These are phyloP conservation scores for Darevskia nairensis DNA, from an alignment of 2,797 vertebrate genomes.

Conservation along the genomic window DNA sequence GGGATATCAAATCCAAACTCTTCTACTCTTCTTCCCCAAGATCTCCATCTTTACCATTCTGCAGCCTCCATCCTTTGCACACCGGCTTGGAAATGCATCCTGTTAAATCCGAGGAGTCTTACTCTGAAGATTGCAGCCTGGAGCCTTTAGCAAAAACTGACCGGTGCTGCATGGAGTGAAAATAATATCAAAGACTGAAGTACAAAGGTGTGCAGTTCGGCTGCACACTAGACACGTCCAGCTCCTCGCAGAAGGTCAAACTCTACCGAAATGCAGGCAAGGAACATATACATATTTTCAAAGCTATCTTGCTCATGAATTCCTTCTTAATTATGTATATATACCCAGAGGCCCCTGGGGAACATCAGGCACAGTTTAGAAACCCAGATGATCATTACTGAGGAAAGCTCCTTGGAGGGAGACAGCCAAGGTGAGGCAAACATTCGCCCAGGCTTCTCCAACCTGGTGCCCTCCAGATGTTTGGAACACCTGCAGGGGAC, in stretches of 20 bases:
- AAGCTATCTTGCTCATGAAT: constrained; percentile 18
- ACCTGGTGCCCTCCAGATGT: background rate
- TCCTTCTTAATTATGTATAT: constrained; percentile 35
- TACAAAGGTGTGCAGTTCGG: background rate
- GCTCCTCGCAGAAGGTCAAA: constrained; percentile 12
- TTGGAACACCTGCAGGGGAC: too few relatives aligned
- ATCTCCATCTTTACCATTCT: background rate
- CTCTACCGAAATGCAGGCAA: background rate
- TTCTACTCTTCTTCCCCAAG: too few relatives aligned
- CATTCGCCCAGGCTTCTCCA: background rate
- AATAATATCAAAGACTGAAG: background rate
- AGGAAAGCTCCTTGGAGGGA: constrained; percentile 3
- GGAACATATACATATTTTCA: background rate
- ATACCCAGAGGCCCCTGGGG: background rate
- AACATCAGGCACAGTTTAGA: background rate
- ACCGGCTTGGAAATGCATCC: background rate
- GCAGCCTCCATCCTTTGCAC: background rate
- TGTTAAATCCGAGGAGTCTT: background rate
- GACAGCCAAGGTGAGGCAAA: background rate
- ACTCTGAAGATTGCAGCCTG: background rate
- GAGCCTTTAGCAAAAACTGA: too few relatives aligned
- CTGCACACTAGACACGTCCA: background rate
- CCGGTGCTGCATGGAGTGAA: background rate
- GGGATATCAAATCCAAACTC: too few relatives aligned
- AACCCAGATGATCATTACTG: background rate